phyloP scores from a whole-genome alignment of 2,113 vertebrate species.

The Pseudorasbora parva region DNA sequence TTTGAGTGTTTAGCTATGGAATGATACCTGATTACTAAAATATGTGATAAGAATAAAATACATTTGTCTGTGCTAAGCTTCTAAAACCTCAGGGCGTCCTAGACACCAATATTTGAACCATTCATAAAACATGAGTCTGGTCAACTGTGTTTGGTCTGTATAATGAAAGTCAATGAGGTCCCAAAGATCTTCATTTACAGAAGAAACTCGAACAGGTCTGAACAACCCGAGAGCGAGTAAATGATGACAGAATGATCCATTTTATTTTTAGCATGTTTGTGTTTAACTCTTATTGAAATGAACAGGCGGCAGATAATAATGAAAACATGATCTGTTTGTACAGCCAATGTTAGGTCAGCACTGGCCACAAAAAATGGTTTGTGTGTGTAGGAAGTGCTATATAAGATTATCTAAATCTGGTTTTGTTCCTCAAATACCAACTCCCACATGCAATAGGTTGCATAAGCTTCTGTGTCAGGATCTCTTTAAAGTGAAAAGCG shows the following conservation, averaged over 20 bases:
- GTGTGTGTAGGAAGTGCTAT: conserved; percentile 40
- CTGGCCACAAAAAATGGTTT: conserved; percentile 36
- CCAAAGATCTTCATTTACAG: neutral
- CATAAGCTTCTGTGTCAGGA: conserved; percentile 35
- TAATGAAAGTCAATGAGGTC: no score
- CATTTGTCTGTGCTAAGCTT: no score
- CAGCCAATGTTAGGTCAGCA: conserved; percentile 45
- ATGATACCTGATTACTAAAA: no score
- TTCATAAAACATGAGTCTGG: no score
- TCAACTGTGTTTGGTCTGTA: no score
- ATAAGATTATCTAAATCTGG: conserved; percentile 45
- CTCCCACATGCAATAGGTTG: conserved; percentile 44
- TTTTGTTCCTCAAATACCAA: conserved; percentile 36
- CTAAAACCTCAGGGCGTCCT: no score
- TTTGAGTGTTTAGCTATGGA: no score
- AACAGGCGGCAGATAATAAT: neutral
- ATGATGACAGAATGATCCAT: neutral
- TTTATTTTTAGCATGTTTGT: neutral
- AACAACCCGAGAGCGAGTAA: neutral
- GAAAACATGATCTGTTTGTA: neutral
- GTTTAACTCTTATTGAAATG: neutral
- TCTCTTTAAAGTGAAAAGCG: conserved; percentile 2
- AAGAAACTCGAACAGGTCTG: neutral
- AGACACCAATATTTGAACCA: no score
- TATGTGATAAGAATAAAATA: no score